These are phyloP conservation scores for Xiphydria camelus DNA, from an alignment of 2,888 invertebrate species.

Conservation along the genomic window DNA sequence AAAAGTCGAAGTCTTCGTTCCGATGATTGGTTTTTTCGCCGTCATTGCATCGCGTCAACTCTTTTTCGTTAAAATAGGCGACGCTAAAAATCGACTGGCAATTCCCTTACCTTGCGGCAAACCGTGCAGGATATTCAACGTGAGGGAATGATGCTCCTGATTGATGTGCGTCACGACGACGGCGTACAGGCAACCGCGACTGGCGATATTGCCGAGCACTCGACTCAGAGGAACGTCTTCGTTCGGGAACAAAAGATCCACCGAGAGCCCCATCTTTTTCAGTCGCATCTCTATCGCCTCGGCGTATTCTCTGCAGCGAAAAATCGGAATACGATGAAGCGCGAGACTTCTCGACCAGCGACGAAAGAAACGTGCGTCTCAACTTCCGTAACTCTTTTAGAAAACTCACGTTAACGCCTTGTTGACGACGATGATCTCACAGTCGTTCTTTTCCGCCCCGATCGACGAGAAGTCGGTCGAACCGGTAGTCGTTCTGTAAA, in stretches of 20 bases:
- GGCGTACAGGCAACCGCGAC: constrained; percentile 87
- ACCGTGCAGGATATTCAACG: constrained; percentile 88
- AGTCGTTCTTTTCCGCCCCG: constrained; percentile 75
- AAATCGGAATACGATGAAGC: constrained; percentile 1
- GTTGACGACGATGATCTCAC: constrained; percentile 87
- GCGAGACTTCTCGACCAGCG: too few relatives aligned
- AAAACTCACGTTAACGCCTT: constrained; percentile 76
- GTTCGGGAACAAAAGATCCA: constrained; percentile 88
- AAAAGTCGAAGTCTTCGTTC: too few relatives aligned
- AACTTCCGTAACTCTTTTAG: not conserved
- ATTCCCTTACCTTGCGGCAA: constrained; percentile 78
- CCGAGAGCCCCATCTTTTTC: constrained; percentile 76
- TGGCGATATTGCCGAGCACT: constrained; percentile 84
- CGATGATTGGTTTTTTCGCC: too few relatives aligned
- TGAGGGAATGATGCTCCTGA: constrained; percentile 83
- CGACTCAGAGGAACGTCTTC: constrained; percentile 81
- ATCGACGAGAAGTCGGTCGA: constrained; percentile 38
- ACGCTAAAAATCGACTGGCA: not conserved
- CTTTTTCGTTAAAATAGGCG: not conserved
- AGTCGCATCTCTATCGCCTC: constrained; percentile 83
- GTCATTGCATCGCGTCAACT: too few relatives aligned
- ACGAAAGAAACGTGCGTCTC: not conserved
- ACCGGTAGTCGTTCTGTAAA: constrained; percentile 23
- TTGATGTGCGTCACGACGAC: constrained; percentile 85
- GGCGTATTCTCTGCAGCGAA: constrained; percentile 74